phyloP scores from a whole-genome alignment of 1,140 invertebrate genomes.

The Cyphomyrmex costatus region DNA sequence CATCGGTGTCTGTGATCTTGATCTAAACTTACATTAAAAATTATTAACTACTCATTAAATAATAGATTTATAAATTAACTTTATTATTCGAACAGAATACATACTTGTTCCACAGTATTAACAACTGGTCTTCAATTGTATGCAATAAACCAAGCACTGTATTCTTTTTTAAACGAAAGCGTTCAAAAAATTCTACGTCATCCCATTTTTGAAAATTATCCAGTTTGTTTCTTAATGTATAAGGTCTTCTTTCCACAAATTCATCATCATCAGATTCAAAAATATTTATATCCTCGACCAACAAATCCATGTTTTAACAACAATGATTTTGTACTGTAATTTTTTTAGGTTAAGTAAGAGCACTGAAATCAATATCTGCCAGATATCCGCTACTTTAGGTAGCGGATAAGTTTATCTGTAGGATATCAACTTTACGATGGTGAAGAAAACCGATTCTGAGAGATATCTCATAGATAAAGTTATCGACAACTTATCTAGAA shows the following conservation, averaged over 20 bases:
- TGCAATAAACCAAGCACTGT: not conserved
- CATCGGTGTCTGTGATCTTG: not conserved
- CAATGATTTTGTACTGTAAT: no score
- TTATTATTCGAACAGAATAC: not conserved
- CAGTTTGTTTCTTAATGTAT: constrained; percentile 2
- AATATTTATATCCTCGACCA: not conserved
- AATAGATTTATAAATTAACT: constrained; percentile 15
- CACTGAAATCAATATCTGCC: not conserved
- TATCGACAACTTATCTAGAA: no score
- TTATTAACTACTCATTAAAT: not conserved
- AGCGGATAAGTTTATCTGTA: not conserved
- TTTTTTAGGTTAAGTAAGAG: not conserved
- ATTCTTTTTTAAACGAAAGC: constrained; percentile 5
- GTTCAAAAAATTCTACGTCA: not conserved
- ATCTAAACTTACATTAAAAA: not conserved
- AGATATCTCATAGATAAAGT: not conserved
- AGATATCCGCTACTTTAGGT: not conserved
- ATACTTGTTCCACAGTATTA: not conserved
- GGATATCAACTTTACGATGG: not conserved
- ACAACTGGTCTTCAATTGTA: not conserved
- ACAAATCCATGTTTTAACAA: not conserved
- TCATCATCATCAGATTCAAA: constrained; percentile 2
- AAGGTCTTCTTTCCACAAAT: not conserved
- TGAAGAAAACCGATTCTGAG: not conserved
- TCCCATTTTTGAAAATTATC: constrained; percentile 3